Evolutionary conservation across 2,113 vertebrate species (phyloP).

Genomic region (Odobenus rosmarus): DNA sequence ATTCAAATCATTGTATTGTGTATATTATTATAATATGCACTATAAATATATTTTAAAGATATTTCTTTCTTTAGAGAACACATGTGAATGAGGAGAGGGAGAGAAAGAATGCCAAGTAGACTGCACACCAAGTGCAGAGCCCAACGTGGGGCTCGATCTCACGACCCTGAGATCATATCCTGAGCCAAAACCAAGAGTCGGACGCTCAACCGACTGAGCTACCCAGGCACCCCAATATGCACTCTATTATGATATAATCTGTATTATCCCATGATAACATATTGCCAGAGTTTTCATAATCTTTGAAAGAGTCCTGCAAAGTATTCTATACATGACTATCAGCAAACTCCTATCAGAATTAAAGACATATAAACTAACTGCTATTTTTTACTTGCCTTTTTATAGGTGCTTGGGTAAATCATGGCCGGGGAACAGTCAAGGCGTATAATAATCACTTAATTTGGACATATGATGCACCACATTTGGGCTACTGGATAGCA

Average conservation of each 20-base stretch:
- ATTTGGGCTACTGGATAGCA: conserved; percentile 95
- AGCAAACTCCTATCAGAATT: background rate
- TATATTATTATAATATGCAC: background rate
- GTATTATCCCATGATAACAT: background rate
- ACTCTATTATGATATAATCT: background rate
- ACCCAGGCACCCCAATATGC: background rate
- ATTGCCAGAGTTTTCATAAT: background rate
- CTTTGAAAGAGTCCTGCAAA: conserved; percentile 3
- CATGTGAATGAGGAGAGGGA: background rate
- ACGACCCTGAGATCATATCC: background rate
- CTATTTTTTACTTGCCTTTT: conserved; percentile 22
- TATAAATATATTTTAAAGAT: background rate
- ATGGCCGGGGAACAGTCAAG: conserved; percentile 91
- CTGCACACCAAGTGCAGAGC: background rate
- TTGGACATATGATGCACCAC: conserved; percentile 94
- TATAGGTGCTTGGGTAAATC: conserved; percentile 95
- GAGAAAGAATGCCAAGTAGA: background rate
- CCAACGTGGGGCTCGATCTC: background rate
- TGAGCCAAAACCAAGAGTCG: background rate
- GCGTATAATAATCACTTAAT: conserved; percentile 85
- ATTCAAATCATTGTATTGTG: background rate
- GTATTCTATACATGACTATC: background rate
- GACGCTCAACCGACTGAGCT: background rate
- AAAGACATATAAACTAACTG: background rate
- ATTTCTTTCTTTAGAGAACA: background rate